Evolutionary conservation across 2,888 invertebrate species (phyloP), one percentile per base, ranked within the genome.

Genomic region (Agonum fuliginosum): DNA sequence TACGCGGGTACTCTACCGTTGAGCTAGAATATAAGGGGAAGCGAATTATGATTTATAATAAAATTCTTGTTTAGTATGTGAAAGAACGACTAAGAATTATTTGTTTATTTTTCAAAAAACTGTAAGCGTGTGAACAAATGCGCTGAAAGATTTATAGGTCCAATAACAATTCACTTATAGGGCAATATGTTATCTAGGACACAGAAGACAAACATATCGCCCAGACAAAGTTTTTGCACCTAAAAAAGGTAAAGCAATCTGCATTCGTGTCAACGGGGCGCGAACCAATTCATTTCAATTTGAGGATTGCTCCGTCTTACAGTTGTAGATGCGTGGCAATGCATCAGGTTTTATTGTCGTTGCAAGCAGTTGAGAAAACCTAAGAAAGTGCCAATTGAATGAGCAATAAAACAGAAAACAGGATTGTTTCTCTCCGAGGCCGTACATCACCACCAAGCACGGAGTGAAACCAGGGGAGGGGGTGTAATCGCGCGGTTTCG

Each of bases 271-370:
- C 46, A 17, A 12, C 17, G 14, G 6, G 2, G 12, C 1, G 3
- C 6, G 30, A 27, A 12, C 22, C 41, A 20, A 75, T 75, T 34
- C 75, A 82, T 86, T 85, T 86, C 85, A 85, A 86, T 86, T 85
- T 85, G 83, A 83, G 79, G 20, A 46, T 27, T 12, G 20, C 14
- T 19, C 22, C 27, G 12, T 34, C n/a, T n/a, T n/a, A n/a, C n/a
- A 43, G 41, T 24, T 27, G 69, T 37, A 30, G 27, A 58, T 58
- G 67, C 67, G 62, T 46, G 85, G 85, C 86, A 86, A 87, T 87
- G 85, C 86, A 86, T 87, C 86, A 87, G 86, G 85, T 86, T 87
- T 87, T 87, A 87, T 87, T 86, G 87, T 87, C 86, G 70, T 86
- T 84, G 85, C 86, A 86, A 84, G 84, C 83, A 82, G 84, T 85